These are phyloP conservation scores for Idris sp. DNA, from an alignment of 1,140 invertebrate genomes.

Conservation along the genomic window DNA sequence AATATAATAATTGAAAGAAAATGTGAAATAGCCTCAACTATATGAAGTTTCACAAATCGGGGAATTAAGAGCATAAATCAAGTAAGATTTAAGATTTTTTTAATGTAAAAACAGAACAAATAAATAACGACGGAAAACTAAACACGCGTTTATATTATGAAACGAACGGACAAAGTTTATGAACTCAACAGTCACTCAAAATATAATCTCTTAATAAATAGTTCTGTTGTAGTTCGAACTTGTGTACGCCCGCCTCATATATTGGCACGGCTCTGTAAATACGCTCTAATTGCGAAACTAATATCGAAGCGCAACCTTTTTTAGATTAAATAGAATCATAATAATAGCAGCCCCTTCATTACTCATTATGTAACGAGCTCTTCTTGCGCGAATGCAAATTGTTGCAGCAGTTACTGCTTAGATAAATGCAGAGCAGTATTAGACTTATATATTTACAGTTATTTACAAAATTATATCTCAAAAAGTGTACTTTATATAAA, in stretches of 20 bases:
- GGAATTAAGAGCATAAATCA: conserved; percentile 7
- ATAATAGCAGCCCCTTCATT: conserved; percentile 59
- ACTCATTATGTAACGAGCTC: conserved; percentile 60
- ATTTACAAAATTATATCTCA: too few relatives aligned
- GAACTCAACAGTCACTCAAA: conserved; percentile 40
- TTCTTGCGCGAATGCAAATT: conserved; percentile 27
- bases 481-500: too few relatives aligned
- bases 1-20: too few relatives aligned
- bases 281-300: conserved; percentile 64
- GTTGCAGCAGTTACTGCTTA: conserved; percentile 22
- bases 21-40: too few relatives aligned
- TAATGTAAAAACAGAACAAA: conserved; percentile 1
- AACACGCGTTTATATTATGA: conserved; percentile 13
- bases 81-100: conserved; percentile 8
- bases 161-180: conserved; percentile 32
- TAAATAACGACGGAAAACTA: too few relatives aligned
- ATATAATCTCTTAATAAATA: conserved; percentile 50
- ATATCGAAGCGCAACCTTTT: conserved; percentile 61
- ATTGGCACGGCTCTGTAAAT: conserved; percentile 23
- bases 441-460: too few relatives aligned
- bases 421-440: too few relatives aligned
- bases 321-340: conserved; percentile 66
- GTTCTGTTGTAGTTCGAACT: conserved; percentile 26
- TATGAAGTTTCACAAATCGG: too few relatives aligned
- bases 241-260: conserved; percentile 12